Conservation (phyloP, 1,140 invertebrate genomes). For the Mycetomoellerius zeteki region DNA sequence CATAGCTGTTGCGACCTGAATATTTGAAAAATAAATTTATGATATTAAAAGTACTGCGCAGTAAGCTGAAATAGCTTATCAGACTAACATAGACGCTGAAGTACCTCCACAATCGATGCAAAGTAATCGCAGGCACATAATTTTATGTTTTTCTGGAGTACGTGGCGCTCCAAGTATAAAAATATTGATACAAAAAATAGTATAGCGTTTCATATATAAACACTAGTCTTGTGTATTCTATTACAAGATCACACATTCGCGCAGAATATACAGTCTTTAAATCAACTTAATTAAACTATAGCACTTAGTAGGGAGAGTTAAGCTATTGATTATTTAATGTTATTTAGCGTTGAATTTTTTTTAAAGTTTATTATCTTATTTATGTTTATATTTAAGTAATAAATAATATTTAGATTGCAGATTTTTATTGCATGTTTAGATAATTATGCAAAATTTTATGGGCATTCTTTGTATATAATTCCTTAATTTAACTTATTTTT, state of each 20-base stretch:
- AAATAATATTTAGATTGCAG: neutral
- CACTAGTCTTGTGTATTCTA: constrained; percentile 12
- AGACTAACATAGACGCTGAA: constrained; percentile 15
- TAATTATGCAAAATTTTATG: constrained; percentile 3
- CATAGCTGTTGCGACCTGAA: constrained; percentile 85
- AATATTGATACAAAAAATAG: constrained; percentile 48
- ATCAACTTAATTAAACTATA: neutral
- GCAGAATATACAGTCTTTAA: neutral
- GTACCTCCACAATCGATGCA: constrained; percentile 88
- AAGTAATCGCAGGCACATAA: constrained; percentile 87
- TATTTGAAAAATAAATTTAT: constrained; percentile 61
- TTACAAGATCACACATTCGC: constrained; percentile 9
- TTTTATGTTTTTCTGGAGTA: constrained; percentile 58
- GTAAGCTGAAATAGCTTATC: constrained; percentile 22
- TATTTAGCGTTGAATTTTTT: neutral
- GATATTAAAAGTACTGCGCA: constrained; percentile 1
- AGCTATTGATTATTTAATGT: neutral
- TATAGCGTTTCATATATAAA: constrained; percentile 43
- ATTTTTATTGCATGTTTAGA: neutral
- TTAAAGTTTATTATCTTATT: neutral
- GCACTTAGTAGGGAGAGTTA: neutral
- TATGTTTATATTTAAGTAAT: neutral
- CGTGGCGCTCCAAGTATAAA: constrained; percentile 6
- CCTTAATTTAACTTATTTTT: constrained; percentile 1
- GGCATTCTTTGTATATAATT: neutral